Base-by-base conservation (phyloP, 2,113 vertebrate genomes). In the Gadus chalcogrammus region DNA sequence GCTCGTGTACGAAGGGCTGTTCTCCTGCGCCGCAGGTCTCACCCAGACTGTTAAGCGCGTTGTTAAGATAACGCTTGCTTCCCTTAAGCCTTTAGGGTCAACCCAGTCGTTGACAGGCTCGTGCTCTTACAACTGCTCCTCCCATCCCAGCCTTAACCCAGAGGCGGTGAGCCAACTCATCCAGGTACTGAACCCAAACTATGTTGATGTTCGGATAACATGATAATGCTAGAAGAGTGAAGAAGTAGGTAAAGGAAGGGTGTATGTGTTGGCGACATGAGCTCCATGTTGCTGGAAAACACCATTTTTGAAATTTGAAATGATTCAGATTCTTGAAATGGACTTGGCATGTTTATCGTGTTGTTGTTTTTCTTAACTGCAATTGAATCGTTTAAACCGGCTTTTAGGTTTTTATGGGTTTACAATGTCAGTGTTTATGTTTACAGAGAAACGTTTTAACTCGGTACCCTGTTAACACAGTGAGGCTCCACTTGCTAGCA, bases 1-100 rank as follows among this genome's bases (percentile, higher is more conserved):
- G 85, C 75, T 70, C 48, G 72, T 89, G 84, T 92, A 88, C 85
- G 88, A 76, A 83, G 52, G 61, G 79, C 69, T 89, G 85, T 81
- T 84, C 59, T 77, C 78, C 76, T 79, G 84, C 77, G 42, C 6
- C 9, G 9, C 42, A 48, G 42, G 42, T 13, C 42, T 48, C 42
- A 2, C 9, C 42, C 31, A 31, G 31, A 31, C 31, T 31, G 31
- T 31, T 5, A 31, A 31, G 31, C 2, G 31, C 2, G 31, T 31
- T 31, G 31, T 31, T 31, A 31, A 31, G 31, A 31, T 31, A 31
- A 31, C 4, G 31, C 31, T 31, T 6, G 2, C 5, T 9, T 48
- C 42, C 42, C 42, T 48, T 48, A 48, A 48, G 12, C 42, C 42
- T 48, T 48, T 48, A 48, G 42, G 42, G 9, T 48, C 42, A 6